phyloP scores from a whole-genome alignment of 1,140 invertebrate genomes.

The Drosophila elegans region DNA sequence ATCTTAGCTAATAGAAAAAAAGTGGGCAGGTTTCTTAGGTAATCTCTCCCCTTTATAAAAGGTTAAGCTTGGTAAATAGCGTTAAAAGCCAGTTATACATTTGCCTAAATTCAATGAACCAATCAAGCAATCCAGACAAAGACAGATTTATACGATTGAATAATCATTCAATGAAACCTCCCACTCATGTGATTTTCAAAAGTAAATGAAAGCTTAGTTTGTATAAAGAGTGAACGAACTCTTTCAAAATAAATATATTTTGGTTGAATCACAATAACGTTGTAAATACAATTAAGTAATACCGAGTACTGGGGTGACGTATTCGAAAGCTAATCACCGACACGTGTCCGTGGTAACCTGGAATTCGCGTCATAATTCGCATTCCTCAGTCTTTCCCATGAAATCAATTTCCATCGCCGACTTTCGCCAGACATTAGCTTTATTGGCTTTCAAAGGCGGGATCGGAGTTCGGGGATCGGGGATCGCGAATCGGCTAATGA shows the following conservation, averaged over 20 bases:
- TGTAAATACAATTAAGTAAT: conserved; percentile 1
- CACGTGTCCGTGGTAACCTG: conserved; percentile 25
- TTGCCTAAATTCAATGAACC: not conserved
- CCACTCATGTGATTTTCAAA: not conserved
- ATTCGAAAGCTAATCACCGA: conserved; percentile 12
- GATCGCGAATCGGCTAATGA: conserved; percentile 39
- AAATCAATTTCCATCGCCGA: conserved; percentile 58
- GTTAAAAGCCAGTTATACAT: too few species aligned
- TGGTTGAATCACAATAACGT: not conserved
- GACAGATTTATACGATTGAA: not conserved
- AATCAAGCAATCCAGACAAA: not conserved
- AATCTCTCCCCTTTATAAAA: not conserved
- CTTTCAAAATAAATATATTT: not conserved
- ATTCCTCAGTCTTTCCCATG: conserved; percentile 39
- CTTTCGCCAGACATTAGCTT: conserved; percentile 31
- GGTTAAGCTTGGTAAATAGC: not conserved
- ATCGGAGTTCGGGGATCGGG: not conserved
- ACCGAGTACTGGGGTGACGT: not conserved
- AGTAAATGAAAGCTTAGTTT: not conserved
- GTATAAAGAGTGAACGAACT: not conserved
- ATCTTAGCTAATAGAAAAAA: too few species aligned
- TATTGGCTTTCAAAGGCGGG: not conserved
- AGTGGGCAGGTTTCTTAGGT: not conserved
- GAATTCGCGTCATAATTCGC: conserved; percentile 8
- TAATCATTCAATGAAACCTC: not conserved